phyloP scores from a whole-genome alignment of 1,140 invertebrate genomes.

The Aphidius gifuensis region DNA sequence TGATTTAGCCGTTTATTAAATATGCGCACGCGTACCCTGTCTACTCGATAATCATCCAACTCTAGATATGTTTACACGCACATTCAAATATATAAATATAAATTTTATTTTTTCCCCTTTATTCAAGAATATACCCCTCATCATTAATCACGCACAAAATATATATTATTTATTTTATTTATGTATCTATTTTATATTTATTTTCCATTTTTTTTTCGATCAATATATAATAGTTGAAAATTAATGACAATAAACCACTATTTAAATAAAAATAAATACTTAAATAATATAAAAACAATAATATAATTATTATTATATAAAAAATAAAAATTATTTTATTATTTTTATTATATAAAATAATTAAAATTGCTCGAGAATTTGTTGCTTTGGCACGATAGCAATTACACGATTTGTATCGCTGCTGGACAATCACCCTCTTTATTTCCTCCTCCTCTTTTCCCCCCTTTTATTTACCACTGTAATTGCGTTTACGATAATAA shows the following conservation, averaged over 20 bases:
- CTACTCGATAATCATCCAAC: slow-evolving; percentile 10
- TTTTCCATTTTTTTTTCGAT: slow-evolving; percentile 3
- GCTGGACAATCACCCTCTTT: background rate
- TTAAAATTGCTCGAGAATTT: no score
- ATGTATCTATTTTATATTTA: no score
- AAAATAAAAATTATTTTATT: no score
- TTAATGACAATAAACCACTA: no score
- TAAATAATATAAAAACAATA: no score
- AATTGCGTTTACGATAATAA: slow-evolving; percentile 22
- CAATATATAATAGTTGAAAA: background rate
- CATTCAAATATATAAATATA: background rate
- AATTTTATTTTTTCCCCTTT: background rate
- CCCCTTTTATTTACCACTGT: background rate
- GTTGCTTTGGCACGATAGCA: background rate
- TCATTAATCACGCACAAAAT: background rate
- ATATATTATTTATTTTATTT: background rate
- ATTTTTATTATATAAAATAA: no score
- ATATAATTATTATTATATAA: no score
- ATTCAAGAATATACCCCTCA: background rate
- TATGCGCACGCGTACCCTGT: slow-evolving; percentile 7
- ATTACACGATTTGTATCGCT: slow-evolving; percentile 11
- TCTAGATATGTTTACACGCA: background rate
- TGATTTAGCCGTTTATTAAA: background rate
- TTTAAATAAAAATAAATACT: no score
- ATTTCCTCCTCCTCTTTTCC: no score